These are phyloP conservation scores for Epinephelus cyanopodus DNA, from an alignment of 2,113 vertebrate species.

Conservation along the genomic window DNA sequence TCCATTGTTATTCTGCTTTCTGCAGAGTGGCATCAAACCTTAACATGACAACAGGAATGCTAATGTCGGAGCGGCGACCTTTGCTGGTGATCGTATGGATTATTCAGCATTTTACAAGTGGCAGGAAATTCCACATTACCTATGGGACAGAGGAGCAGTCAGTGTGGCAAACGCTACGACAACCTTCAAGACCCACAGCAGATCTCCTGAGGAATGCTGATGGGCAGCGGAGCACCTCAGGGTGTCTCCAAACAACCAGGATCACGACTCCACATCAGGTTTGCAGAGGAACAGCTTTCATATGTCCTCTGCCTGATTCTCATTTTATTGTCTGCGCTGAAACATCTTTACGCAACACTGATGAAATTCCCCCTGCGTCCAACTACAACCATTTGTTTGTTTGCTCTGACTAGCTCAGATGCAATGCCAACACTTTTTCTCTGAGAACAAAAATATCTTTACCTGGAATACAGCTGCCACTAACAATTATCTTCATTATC, in stretches of 20 bases:
- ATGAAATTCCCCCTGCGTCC: not conserved
- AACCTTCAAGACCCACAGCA: not conserved
- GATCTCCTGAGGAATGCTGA: slow-evolving; percentile 7
- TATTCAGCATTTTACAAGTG: slow-evolving; percentile 14
- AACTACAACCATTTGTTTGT: not conserved
- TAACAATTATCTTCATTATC: no score
- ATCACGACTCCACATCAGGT: no score
- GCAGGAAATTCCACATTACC: slow-evolving; percentile 15
- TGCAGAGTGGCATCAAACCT: not conserved
- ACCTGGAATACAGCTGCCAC: no score
- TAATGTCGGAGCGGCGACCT: not conserved
- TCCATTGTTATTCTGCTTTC: not conserved
- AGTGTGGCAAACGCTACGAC: not conserved
- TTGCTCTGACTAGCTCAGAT: not conserved
- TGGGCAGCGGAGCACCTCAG: not conserved
- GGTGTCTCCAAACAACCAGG: not conserved
- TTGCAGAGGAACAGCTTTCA: not conserved
- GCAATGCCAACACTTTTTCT: no score
- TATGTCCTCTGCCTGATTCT: not conserved
- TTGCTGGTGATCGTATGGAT: not conserved
- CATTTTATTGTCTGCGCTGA: not conserved
- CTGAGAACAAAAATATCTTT: no score
- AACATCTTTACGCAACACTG: no score
- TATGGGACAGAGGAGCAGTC: slow-evolving; percentile 29
- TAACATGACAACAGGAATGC: not conserved